Evolutionary conservation across 1,140 invertebrate genomes (phyloP), one percentile per base, ranked within the genome.

Genomic region (Ostrea edulis): DNA sequence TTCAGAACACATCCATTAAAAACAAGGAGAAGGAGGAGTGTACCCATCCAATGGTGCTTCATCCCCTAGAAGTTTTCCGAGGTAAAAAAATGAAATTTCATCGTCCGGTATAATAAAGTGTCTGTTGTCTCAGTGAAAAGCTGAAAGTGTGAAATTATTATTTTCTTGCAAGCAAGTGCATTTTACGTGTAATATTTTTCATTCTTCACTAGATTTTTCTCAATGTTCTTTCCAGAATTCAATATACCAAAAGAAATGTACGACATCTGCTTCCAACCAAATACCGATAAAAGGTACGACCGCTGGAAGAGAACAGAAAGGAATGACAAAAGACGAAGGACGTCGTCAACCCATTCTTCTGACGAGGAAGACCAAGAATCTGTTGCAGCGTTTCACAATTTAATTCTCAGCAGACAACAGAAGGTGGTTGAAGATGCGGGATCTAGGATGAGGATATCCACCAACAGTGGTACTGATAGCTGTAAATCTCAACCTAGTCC

Each of bases 231-330:
- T n/a, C n/a, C n/a, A n/a, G n/a, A n/a, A n/a, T n/a, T n/a, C n/a
- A n/a, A n/a, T n/a, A n/a, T n/a, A n/a, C n/a, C n/a, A n/a, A n/a
- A n/a, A n/a, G n/a, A n/a, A n/a, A n/a, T n/a, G n/a, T n/a, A n/a
- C n/a, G n/a, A n/a, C n/a, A n/a, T n/a, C n/a, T n/a, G n/a, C n/a
- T n/a, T n/a, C n/a, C n/a, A n/a, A n/a, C n/a, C n/a, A n/a, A n/a
- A n/a, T n/a, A n/a, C n/a, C n/a, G n/a, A n/a, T n/a, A n/a, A n/a
- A n/a, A n/a, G n/a, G n/a, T n/a, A n/a, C n/a, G n/a, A n/a, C n/a
- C 85, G 90, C 35, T 91, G 90, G 90, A 91, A 90, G 83, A 68
- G 85, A 51, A 84, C 82, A 14, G 71, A 82, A 77, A 86, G n/a
- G 29, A 89, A 84, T 52, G 25, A 29, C 14, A 86, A 84, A 84